A percentile compares a stretch with the other conserved stretches of the same genome.
Evolutionary conservation across 2,888 invertebrate species (phyloP).

Genomic region (Boloria euphrosyne): DNA sequence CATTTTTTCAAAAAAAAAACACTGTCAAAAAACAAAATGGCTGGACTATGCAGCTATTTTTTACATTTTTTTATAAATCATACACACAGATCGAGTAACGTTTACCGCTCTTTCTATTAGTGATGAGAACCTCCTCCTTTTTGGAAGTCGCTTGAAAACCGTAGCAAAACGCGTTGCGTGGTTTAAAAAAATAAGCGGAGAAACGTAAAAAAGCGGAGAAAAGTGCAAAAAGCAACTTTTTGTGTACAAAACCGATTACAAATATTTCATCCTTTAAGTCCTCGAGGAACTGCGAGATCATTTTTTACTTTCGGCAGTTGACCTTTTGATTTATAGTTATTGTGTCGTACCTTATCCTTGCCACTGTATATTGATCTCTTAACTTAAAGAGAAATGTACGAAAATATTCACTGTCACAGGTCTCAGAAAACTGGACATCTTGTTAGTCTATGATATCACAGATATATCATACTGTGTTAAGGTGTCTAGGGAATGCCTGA

Average conservation of each 20-base stretch:
- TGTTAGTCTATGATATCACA: slow-evolving; percentile 43
- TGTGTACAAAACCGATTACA: slow-evolving; percentile 2
- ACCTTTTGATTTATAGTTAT: slow-evolving; percentile 61
- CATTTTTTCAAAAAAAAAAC: too few relatives aligned
- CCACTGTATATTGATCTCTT: slow-evolving; percentile 42
- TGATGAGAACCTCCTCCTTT: too few relatives aligned
- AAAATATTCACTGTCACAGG: slow-evolving; percentile 22
- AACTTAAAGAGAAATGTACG: slow-evolving; percentile 11
- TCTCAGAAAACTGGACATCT: slow-evolving; percentile 39
- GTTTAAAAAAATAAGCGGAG: too few relatives aligned
- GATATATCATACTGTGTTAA: slow-evolving; percentile 48
- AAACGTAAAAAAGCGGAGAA: too few relatives aligned
- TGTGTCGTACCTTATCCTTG: slow-evolving; percentile 47
- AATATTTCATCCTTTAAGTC: slow-evolving; percentile 40
- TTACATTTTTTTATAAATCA: too few relatives aligned
- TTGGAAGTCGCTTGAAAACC: too few relatives aligned
- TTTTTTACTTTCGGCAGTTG: slow-evolving; percentile 61
- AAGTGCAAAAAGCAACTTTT: too few relatives aligned
- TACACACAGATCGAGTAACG: too few relatives aligned
- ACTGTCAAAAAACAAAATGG: too few relatives aligned
- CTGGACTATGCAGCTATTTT: too few relatives aligned
- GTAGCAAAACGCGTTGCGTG: too few relatives aligned
- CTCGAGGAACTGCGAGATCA: slow-evolving; percentile 52
- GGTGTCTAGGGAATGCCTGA: slow-evolving; percentile 43
- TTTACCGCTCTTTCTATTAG: too few relatives aligned